Conservation (phyloP, 2,888 invertebrate genomes). For the Ditula angustiorana region DNA sequence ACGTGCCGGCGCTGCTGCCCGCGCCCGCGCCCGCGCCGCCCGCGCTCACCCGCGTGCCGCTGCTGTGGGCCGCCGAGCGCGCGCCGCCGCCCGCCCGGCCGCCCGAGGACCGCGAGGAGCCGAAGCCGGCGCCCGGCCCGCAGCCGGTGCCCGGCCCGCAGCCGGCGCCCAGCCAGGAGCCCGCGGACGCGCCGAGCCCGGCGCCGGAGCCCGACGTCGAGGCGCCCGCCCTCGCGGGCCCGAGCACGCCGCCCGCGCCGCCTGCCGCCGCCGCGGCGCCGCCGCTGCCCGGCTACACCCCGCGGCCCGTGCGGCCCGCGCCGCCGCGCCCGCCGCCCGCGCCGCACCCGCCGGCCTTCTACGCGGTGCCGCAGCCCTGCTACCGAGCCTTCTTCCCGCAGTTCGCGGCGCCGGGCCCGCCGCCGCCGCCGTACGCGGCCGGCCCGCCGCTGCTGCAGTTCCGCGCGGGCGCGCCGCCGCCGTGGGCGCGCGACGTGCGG, state of each 20-base stretch:
- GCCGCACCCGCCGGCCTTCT: constrained; percentile 23
- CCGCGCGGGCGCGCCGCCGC: constrained; percentile 4
- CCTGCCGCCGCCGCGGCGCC: not conserved
- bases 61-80: not conserved
- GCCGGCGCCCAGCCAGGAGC: not conserved
- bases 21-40: constrained; percentile 7
- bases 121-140: not conserved
- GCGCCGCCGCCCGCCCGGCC: constrained; percentile 9
- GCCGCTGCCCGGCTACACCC: not conserved
- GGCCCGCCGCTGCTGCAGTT: not conserved
- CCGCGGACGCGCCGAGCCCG: not conserved
- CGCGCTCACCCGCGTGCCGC: constrained; percentile 1
- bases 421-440: constrained; percentile 16
- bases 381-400: not conserved
- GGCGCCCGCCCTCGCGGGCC: not conserved
- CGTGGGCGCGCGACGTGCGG: constrained; percentile 44
- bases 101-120: not conserved
- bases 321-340: constrained; percentile 18
- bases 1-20: constrained; percentile 63
- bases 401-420: constrained; percentile 6
- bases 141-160: not conserved
- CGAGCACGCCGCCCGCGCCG: not conserved
- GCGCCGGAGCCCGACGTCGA: not conserved
- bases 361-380: not conserved
- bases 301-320: constrained; percentile 5